Evolutionary conservation across 1,140 invertebrate genomes (phyloP), one percentile per base, ranked within the genome.

Genomic region (Battus philenor): DNA sequence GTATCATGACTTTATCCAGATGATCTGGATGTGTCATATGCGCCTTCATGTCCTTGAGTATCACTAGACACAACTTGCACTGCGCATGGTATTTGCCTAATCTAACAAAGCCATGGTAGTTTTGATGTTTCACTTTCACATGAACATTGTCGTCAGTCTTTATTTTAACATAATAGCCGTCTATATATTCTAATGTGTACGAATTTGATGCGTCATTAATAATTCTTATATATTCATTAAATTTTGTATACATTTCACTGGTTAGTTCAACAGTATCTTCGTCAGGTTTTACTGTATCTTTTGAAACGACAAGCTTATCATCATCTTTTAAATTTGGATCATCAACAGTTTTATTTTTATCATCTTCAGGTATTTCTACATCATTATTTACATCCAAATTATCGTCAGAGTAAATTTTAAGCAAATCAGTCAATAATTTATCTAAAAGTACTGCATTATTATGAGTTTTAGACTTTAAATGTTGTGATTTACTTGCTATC

Each of bases 351-450:
- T 20, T 6, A 20, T 3, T 2, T 20, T 20, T 6, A 20, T 20
- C 18, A 20, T 6, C 2, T 20, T 20, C 6, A 20, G 18, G 18
- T 6, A 6, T 20, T 20, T 20, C 18, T 3, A 20, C 18, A 6
- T 6, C 2, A 17, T 33, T 29, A 34, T 4, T 17, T 10, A 22
- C 30, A 18, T 27, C 12, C 1, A 18, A 13, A 27, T 13, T 12
- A 4, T 36, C 20, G 16, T 47, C 17, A 0, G 11, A 16, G 16
- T 47, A 56, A 1, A 56, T 13, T 22, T 36, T 20, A 32, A 43
- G 34, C 10, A 56, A 51, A 24, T 45, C 33, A 9, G 22, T 20
- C 6, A 51, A 33, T 20, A 44, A 11, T n/a, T 45, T 51, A n/a
- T 51, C 33, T n/a, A 45, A 4, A 8, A 16, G n/a, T 10, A 41